phyloP scores from a whole-genome alignment of 2,113 vertebrate species.

The Cyprinodon brontotheroides region DNA sequence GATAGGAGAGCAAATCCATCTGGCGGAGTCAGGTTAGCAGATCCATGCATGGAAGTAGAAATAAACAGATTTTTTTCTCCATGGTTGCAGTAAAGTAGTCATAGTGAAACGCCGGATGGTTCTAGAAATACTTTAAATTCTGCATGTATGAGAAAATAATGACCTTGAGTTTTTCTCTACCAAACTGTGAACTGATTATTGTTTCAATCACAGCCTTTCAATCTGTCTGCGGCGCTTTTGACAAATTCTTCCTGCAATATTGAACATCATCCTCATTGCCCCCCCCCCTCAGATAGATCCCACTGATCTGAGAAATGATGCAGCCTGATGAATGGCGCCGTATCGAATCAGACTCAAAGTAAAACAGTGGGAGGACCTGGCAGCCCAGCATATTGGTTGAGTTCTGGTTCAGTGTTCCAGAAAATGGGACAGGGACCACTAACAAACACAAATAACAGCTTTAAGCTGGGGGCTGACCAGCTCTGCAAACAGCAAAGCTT shows the following conservation, averaged over 20 bases:
- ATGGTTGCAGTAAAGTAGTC: no score
- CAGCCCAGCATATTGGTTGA: conserved; percentile 64
- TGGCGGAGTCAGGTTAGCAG: no score
- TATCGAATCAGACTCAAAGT: conserved; percentile 46
- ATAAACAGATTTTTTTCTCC: no score
- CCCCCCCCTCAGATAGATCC: conserved; percentile 38
- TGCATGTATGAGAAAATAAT: conserved; percentile 14
- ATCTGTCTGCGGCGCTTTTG: conserved; percentile 27
- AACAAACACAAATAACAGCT: conserved; percentile 70
- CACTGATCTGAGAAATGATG: conserved; percentile 49
- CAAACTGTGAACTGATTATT: conserved; percentile 53
- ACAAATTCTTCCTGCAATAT: conserved; percentile 56
- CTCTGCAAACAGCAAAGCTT: conserved; percentile 61
- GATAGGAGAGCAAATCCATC: no score
- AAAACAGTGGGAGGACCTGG: conserved; percentile 62
- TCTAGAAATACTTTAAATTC: conserved; percentile 1
- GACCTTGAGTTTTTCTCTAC: conserved; percentile 32
- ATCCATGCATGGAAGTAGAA: no score
- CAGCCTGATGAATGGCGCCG: conserved; percentile 38
- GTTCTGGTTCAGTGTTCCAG: conserved; percentile 73
- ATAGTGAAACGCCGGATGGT: not conserved
- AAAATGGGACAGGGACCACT: conserved; percentile 72
- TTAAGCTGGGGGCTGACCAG: conserved; percentile 60
- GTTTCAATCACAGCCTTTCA: conserved; percentile 47
- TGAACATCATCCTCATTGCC: conserved; percentile 57